These are phyloP conservation scores for Odobenus rosmarus DNA, from an alignment of 2,113 vertebrate species.

Conservation along the genomic window DNA sequence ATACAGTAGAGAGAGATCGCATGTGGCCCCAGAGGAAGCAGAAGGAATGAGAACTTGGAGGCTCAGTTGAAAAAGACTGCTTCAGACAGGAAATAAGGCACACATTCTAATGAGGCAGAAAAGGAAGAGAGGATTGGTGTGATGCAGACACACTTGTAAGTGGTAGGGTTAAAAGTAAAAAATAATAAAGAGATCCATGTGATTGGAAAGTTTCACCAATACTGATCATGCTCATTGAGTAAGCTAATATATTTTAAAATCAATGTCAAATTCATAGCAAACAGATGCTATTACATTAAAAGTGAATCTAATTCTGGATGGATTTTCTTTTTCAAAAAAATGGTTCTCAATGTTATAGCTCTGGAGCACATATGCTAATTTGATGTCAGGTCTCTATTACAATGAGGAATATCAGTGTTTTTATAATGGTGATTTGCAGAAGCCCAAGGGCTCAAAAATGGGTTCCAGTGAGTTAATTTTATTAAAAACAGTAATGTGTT, in stretches of 20 bases:
- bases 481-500: not conserved
- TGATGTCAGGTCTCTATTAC: not conserved
- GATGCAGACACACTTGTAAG: not conserved
- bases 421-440: not conserved
- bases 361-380: not conserved
- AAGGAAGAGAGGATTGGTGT: not conserved
- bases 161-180: not conserved
- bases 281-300: not conserved
- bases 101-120: not conserved
- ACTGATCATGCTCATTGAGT: not conserved
- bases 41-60: not conserved
- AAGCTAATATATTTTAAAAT: constrained; percentile 21
- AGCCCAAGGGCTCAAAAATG: not conserved
- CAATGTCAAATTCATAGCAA: not conserved
- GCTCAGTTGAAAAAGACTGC: not conserved
- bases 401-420: not conserved
- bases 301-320: not conserved
- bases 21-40: not conserved
- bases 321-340: not conserved
- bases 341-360: not conserved
- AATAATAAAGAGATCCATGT: not conserved
- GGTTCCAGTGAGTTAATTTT: not conserved
- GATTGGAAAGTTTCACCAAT: not conserved
- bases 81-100: not conserved
- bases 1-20: not conserved